These are phyloP conservation scores for Drosophila kuntzei DNA, from an alignment of 2,888 invertebrate species.

Conservation along the genomic window DNA sequence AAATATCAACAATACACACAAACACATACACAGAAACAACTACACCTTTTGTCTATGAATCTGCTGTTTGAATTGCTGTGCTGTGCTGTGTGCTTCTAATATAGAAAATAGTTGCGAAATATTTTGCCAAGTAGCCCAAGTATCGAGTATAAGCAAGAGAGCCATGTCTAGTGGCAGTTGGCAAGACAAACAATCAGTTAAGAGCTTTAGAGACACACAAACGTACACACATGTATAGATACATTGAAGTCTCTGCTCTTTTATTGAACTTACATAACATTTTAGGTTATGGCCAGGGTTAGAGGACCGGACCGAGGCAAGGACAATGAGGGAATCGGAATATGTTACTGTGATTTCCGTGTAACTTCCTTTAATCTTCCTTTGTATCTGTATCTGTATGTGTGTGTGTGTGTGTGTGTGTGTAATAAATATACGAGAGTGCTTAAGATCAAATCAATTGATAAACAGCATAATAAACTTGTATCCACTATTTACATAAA, in stretches of 20 bases:
- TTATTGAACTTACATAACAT: conserved; percentile 77
- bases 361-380: conserved; percentile 59
- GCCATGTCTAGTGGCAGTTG: conserved; percentile 73
- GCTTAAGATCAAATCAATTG: conserved; percentile 81
- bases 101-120: conserved; percentile 81
- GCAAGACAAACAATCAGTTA: conserved; percentile 83
- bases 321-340: conserved; percentile 62
- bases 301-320: conserved; percentile 36
- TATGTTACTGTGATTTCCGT: conserved; percentile 74
- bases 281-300: conserved; percentile 64
- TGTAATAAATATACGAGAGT: conserved; percentile 77
- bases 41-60: conserved; percentile 70
- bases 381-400: conserved; percentile 10
- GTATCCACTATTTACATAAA: conserved; percentile 77
- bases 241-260: conserved; percentile 53
- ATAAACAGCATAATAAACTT: conserved; percentile 79
- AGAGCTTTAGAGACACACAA: conserved; percentile 69
- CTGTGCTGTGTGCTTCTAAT: conserved; percentile 66
- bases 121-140: conserved; percentile 77
- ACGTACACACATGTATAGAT: conserved; percentile 27
- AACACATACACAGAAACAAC: conserved; percentile 23
- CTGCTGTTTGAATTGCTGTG: conserved; percentile 59
- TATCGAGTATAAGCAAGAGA: conserved; percentile 55
- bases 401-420: conserved; percentile 37
- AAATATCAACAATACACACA: conserved; percentile 71